phyloP scores from a whole-genome alignment of 2,113 vertebrate species.

The Paedocypris sp. region DNA sequence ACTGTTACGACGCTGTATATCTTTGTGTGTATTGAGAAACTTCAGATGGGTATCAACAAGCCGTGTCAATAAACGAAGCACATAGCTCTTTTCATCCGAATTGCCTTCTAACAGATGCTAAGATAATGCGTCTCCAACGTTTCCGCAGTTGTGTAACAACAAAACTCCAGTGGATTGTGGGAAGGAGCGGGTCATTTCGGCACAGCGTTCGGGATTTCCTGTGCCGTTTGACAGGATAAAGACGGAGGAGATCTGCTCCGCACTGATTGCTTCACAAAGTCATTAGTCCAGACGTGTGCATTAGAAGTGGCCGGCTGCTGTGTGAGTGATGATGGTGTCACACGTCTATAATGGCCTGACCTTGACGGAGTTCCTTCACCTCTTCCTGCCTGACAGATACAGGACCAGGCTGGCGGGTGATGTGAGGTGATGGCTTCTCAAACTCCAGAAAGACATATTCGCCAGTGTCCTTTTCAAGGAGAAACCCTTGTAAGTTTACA shows the following conservation, averaged over 20 bases:
- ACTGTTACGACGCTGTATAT: too few species aligned
- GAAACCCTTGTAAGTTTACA: conserved; percentile 8
- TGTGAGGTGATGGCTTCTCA: background rate
- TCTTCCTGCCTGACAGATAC: background rate
- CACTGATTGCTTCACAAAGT: conserved; percentile 14
- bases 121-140: background rate
- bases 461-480: conserved; percentile 12
- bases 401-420: background rate
- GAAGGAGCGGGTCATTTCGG: background rate
- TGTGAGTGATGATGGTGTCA: conserved; percentile 27
- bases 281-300: conserved; percentile 24
- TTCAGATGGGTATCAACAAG: background rate
- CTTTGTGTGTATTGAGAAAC: background rate
- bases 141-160: background rate
- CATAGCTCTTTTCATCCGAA: background rate
- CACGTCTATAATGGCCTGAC: conserved; percentile 28
- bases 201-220: background rate
- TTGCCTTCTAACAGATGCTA: background rate
- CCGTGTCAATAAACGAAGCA: background rate
- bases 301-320: conserved; percentile 19
- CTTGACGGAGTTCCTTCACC: conserved; percentile 24
- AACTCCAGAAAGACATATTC: conserved; percentile 6
- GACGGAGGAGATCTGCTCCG: background rate
- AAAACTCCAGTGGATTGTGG: background rate
- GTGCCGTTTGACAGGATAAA: background rate